Conservation (phyloP, 2,888 invertebrate species). For the Rambutsinella grinnellia region DNA sequence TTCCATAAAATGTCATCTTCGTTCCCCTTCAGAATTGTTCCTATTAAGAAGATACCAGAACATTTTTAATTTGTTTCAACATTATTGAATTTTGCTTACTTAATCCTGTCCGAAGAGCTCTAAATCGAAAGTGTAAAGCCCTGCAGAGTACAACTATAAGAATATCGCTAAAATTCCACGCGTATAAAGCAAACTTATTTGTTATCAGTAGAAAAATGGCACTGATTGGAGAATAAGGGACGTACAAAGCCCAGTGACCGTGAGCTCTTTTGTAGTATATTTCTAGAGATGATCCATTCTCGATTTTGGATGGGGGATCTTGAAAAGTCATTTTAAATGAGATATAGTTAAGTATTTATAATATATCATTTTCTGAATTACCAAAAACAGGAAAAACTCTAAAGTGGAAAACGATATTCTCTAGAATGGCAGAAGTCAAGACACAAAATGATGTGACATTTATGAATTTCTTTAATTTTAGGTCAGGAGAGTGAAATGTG, state of each 20-base stretch:
- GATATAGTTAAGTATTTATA: background rate
- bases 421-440: slow-evolving; percentile 40
- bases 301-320: background rate
- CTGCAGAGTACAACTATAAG: slow-evolving; percentile 31
- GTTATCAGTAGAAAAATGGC: slow-evolving; percentile 32
- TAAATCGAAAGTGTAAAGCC: slow-evolving; percentile 20
- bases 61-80: too few relatives aligned
- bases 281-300: slow-evolving; percentile 34
- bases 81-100: too few relatives aligned
- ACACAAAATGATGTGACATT: background rate
- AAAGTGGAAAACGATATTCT: slow-evolving; percentile 43
- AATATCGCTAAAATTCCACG: slow-evolving; percentile 49
- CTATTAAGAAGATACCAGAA: too few relatives aligned
- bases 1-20: too few relatives aligned
- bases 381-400: slow-evolving; percentile 45
- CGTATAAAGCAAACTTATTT: slow-evolving; percentile 46
- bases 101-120: background rate
- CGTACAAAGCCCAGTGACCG: slow-evolving; percentile 19
- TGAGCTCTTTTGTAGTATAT: slow-evolving; percentile 44
- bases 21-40: too few relatives aligned
- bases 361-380: background rate
- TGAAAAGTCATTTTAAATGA: background rate
- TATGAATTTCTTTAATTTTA: background rate
- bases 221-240: slow-evolving; percentile 26
- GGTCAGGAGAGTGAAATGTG: background rate